A percentile compares a stretch with the other conserved stretches of the same genome.
phyloP scores from a whole-genome alignment of 2,888 invertebrate genomes.

The Plebejus melissa region DNA sequence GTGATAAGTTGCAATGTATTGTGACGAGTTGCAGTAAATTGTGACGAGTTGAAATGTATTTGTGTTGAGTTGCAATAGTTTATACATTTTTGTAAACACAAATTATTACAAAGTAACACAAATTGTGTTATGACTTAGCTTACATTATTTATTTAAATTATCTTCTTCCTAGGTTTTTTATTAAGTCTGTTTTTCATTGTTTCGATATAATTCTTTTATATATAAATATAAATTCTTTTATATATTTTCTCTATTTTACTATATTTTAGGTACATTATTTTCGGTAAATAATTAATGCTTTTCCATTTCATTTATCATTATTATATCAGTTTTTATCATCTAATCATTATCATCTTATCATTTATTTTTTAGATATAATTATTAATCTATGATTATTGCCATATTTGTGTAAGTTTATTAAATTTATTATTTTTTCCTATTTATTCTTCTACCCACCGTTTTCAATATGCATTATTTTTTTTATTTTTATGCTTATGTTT shows the following conservation, averaged over 20 bases:
- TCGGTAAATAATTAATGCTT: neutral
- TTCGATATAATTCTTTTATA: no score
- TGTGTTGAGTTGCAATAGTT: no score
- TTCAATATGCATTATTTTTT: constrained; percentile 32
- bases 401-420: constrained; percentile 27
- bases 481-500: constrained; percentile 30
- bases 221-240: no score
- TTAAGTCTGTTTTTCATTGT: no score
- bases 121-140: no score
- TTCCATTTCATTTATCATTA: neutral
- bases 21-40: neutral
- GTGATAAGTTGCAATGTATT: neutral
- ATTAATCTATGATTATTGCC: constrained; percentile 19
- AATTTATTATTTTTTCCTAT: constrained; percentile 29
- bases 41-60: neutral
- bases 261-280: no score
- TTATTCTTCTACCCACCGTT: constrained; percentile 27
- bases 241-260: no score
- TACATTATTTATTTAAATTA: no score
- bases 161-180: no score
- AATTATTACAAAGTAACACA: no score
- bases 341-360: constrained; percentile 14
- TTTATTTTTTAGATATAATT: constrained; percentile 28
- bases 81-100: no score
- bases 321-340: neutral